Percentiles rank a stretch among this genome's conserved stretches.
Conservation (phyloP, 2,113 vertebrate genomes). For the Tapirus terrestris region DNA sequence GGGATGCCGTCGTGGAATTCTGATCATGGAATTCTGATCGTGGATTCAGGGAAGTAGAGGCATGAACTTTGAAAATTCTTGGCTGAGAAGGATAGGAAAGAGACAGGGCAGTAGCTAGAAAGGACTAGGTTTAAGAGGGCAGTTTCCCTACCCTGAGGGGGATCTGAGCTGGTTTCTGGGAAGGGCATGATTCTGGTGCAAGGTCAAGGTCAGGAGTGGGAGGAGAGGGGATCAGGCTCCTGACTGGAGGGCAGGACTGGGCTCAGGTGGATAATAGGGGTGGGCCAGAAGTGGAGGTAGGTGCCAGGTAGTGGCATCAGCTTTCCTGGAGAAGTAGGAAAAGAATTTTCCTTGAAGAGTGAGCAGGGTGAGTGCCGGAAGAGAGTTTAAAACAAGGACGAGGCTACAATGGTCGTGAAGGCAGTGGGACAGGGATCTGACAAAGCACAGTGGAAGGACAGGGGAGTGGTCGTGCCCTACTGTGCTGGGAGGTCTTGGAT, state of each 20-base stretch:
- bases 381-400: background rate
- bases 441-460: fast-evolving
- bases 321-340: background rate
- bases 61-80: background rate
- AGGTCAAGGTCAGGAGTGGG: background rate
- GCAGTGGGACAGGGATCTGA: background rate
- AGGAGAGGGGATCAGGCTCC: background rate
- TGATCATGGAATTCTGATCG: background rate
- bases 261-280: background rate
- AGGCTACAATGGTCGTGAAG: background rate
- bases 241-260: background rate
- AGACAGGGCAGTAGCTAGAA: background rate
- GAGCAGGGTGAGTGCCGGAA: background rate
- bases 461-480: background rate
- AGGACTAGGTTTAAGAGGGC: background rate
- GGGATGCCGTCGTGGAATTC: too few species aligned
- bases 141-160: background rate
- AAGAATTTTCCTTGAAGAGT: background rate
- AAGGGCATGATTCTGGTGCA: fast-evolving
- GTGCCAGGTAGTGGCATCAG: background rate
- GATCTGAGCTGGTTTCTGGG: background rate
- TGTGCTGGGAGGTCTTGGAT: background rate
- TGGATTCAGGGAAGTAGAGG: background rate
- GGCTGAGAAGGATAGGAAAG: background rate
- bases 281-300: background rate